Percentiles rank a stretch among this genome's conserved stretches.
These are phyloP conservation scores for Carduelis carduelis DNA, from an alignment of 2,797 vertebrate genomes.

Conservation along the genomic window DNA sequence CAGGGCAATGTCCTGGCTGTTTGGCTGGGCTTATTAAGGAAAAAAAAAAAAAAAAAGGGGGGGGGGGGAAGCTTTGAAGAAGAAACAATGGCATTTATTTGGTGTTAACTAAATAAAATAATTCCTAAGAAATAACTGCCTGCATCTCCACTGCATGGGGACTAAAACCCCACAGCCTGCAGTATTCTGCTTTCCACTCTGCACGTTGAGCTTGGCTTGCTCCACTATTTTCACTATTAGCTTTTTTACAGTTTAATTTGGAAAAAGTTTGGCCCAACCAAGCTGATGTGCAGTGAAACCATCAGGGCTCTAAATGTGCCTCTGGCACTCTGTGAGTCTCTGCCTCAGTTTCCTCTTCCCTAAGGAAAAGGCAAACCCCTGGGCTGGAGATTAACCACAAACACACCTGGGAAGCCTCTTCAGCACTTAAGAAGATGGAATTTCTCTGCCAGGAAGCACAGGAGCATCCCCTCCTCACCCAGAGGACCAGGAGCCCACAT, in stretches of 20 bases:
- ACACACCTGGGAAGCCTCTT: fast-evolving
- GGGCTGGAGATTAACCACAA: not conserved
- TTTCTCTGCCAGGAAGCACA: not conserved
- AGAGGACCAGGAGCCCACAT: not conserved
- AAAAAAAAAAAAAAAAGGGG: not conserved
- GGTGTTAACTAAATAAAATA: not conserved
- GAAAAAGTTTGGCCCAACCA: not conserved
- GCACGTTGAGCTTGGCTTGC: not conserved
- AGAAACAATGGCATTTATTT: not conserved
- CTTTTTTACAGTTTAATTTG: not conserved
- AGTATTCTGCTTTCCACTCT: not conserved
- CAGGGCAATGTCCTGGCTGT: not conserved
- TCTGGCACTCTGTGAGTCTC: not conserved
- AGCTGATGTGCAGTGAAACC: not conserved
- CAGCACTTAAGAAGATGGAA: not conserved
- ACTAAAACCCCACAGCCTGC: not conserved
- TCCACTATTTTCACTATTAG: not conserved
- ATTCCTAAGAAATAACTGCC: not conserved
- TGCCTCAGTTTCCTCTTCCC: not conserved
- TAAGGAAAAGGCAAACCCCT: not conserved
- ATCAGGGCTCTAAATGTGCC: not conserved
- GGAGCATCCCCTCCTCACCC: not conserved
- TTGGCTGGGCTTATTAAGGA: not conserved
- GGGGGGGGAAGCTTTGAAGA: not conserved
- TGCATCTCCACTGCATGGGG: not conserved